Conservation (phyloP, 53 echinoderm and acorn worm species). For the Luidia sarsii region DNA sequence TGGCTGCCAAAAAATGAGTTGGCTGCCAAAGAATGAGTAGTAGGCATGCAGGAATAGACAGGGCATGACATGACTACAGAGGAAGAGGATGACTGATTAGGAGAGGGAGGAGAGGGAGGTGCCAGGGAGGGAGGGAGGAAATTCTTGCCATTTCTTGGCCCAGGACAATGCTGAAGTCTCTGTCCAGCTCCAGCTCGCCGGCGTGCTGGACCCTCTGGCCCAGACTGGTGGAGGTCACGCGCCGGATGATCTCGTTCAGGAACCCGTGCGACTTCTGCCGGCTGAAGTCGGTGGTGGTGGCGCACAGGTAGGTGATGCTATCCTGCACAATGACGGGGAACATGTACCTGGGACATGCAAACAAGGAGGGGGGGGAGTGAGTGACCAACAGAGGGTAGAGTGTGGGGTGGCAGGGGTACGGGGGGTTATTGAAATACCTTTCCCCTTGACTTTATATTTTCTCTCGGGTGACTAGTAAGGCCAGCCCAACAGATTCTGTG, state of each 20-base stretch:
- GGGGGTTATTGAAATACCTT: too few species aligned
- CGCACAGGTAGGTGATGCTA: conserved; percentile 85
- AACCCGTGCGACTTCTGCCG: conserved; percentile 68
- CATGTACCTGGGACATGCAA: conserved; percentile 70
- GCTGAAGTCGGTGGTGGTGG: conserved; percentile 78
- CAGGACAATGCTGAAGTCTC: conserved; percentile 82
- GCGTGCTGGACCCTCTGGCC: conserved; percentile 88
- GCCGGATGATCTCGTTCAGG: conserved; percentile 76
- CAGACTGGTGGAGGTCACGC: conserved; percentile 66
- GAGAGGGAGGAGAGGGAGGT: neutral
- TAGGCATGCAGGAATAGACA: too few species aligned
- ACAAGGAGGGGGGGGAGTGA: too few species aligned
- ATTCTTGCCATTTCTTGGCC: conserved; percentile 87
- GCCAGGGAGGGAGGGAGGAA: neutral
- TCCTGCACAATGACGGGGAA: conserved; percentile 92
- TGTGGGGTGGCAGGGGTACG: too few species aligned
- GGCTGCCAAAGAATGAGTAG: too few species aligned
- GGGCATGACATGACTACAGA: too few species aligned
- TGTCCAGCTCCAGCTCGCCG: conserved; percentile 82
- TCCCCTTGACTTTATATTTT: too few species aligned
- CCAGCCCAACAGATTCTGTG: too few species aligned
- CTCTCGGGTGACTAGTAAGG: too few species aligned
- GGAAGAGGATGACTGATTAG: too few species aligned
- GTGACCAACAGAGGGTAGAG: too few species aligned
- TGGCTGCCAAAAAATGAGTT: too few species aligned